Evolutionary conservation across 2,113 vertebrate species (phyloP), one percentile per base, ranked within the genome.

Genomic region (Stigmatopora nigra): DNA sequence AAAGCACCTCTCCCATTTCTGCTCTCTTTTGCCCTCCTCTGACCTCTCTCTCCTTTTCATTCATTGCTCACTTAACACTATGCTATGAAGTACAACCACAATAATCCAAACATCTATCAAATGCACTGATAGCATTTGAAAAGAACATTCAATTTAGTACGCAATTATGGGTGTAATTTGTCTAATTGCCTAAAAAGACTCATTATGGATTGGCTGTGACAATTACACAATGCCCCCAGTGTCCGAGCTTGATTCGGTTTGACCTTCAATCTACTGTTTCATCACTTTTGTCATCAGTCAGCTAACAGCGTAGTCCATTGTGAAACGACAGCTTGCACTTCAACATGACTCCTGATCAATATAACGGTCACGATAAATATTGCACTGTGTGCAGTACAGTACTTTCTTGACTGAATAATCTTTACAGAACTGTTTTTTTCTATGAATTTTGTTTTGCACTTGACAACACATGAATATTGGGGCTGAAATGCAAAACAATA

Each of bases 361-460:
- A 19, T 22, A 3, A 36, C 13, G 15, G 52, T 73, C 20, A 31
- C 59, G 58, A 49, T 19, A 44, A 60, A 5, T 65, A 19, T 45
- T 61, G 22, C 16, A 25, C 5, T 45, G 48, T 46, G 48, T 63
- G 35, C 35, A n/a, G 51, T 45, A 13, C 4, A 11, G 15, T 49
- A 19, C 65, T 36, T 0, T 51, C 41, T 59, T 51, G 44, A 47
- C 25, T 71, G 38, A 4, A 10, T 8, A 41, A 41, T 41, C 64
- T 69, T 20, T 70, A 20, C 78, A 69, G 78, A n/a, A n/a, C n/a
- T n/a, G n/a, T n/a, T n/a, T 79, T 80, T 75, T 73, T 71, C 69
- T 53, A 2, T 31, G 25, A 31, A 69, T 83, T 77, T 61, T 80
- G 49, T 38, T 41, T 64, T 36, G 56, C 51, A 46, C 55, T 31